Evolutionary conservation across 2,888 invertebrate species (phyloP).

Genomic region (Plebejus melissa): DNA sequence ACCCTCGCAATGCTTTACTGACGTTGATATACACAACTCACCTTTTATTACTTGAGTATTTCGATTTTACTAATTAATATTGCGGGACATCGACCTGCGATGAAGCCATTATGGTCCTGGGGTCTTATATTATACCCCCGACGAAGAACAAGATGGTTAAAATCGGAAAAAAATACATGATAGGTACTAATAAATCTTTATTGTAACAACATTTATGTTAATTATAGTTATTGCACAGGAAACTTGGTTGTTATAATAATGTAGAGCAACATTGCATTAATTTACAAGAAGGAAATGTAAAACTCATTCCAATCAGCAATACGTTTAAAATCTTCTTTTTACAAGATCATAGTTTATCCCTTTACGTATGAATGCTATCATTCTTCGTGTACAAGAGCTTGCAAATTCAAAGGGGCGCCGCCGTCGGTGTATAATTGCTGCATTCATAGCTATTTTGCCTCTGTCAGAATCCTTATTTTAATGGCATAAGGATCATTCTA

Average conservation of each 20-base stretch:
- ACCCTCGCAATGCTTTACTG: constrained; percentile 1
- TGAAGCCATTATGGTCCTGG: not conserved
- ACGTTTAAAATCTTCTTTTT: not conserved
- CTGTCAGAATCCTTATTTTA: not conserved
- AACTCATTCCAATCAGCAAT: not conserved
- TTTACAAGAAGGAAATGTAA: not conserved
- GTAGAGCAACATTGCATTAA: not conserved
- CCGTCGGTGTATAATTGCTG: constrained; percentile 39
- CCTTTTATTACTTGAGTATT: constrained; percentile 16
- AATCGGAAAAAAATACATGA: not conserved
- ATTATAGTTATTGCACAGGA: not conserved
- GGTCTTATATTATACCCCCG: not conserved
- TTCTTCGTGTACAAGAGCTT: constrained; percentile 28
- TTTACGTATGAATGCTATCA: constrained; percentile 9
- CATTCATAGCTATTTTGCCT: not conserved
- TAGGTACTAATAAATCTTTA: not conserved
- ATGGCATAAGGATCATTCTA: not conserved
- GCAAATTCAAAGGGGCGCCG: constrained; percentile 34
- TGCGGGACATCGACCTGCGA: not conserved
- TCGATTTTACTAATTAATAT: constrained; percentile 12
- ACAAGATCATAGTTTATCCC: not conserved
- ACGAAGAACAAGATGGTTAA: not conserved
- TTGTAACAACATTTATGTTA: not conserved
- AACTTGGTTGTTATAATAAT: not conserved
- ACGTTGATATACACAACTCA: constrained; percentile 19